Evolutionary conservation across 2,113 vertebrate species (phyloP), one percentile per base, ranked within the genome.

Genomic region (Anguilla japonica): DNA sequence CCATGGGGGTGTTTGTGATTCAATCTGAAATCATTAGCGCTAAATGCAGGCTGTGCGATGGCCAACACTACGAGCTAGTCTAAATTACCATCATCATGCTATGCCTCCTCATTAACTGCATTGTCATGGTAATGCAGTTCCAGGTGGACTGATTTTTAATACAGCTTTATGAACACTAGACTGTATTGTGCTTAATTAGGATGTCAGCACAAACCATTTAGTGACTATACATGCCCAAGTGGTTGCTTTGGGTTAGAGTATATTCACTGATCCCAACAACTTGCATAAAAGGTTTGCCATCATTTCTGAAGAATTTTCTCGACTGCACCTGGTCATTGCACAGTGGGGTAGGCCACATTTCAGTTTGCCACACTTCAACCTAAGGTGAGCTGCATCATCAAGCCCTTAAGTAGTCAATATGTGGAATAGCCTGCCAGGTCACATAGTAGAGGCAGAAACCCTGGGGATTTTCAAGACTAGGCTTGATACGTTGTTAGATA

Each of bases 1-100:
- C 14, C 53, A 40, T 63, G 53, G 82, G 82, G 53, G 39, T 41
- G 57, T 34, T 83, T 53, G 3, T 50, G 53, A 60, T 83, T n/a
- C 8, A 60, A 53, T 15, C 53, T 20, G 14, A 60, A 18, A 60
- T 83, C 50, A 83, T 57, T 39, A 40, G 82, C 5, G 15, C 82
- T 83, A 39, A 63, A 60, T 83, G 20, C 18, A 83, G 82, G 82
- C 50, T 63, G 56, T 60, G n/a, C 34, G 57, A 40, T 60, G 56
- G 14, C 16, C 39, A 41, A 75, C 29, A 29, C 71, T 34, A 34
- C 26, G n/a, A 75, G 71, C 71, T 26, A 34, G n/a, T 75, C 26
- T 34, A 75, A 75, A 22, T 75, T 2, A 34, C 71, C 26, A 75
- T 75, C 7, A 75, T 7, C 71, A 22, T n/a, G 7, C 20, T 22